Evolutionary conservation across 2,888 invertebrate species (phyloP), one percentile per base, ranked within the genome.

Genomic region (Agonopterix heracliana): DNA sequence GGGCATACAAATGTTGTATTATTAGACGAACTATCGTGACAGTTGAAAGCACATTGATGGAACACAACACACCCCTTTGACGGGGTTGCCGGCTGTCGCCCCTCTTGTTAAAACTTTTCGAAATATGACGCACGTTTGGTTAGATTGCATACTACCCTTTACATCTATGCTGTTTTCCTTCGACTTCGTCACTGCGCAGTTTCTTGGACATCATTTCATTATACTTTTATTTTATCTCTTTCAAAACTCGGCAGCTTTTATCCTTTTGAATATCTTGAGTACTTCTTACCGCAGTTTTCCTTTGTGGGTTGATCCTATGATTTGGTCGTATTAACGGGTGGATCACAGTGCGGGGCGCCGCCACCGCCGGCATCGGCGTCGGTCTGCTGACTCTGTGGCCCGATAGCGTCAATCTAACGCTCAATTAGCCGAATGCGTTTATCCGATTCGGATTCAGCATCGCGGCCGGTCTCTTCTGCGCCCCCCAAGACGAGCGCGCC

Each of bases 351-450:
- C 42, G 54, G 59, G 53, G 60, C 51, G 3, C 41, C 61, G 46
- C 0, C 3, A 7, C 26, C 17, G 3, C 17, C 26, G 26, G 26
- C 26, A 7, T 26, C 26, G 26, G 26, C 60, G 60, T 59, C 68
- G 64, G 67, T 64, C 66, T 26, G 26, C 26, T 26, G 66, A 60
- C 68, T 69, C 69, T 64, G 66, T 59, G 69, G 67, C 73, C 75
- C 75, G 86, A 86, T 87, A 86, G 80, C 83, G 85, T 87, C 87
- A 88, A 85, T 88, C 86, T 82, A 81, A 85, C 85, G 82, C 84
- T 86, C 87, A 87, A 88, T 88, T 88, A 88, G 74, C 71, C 72
- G 78, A 85, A 86, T 81, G 81, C 85, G 84, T 87, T 87, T 88
- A 88, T 86, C 84, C 78, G 81, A 83, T 84, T 81, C 74, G 78